A percentile compares a stretch with the other conserved stretches of the same genome.
Conservation (phyloP, 2,113 vertebrate species). For the Pelvicachromis taeniatus region DNA sequence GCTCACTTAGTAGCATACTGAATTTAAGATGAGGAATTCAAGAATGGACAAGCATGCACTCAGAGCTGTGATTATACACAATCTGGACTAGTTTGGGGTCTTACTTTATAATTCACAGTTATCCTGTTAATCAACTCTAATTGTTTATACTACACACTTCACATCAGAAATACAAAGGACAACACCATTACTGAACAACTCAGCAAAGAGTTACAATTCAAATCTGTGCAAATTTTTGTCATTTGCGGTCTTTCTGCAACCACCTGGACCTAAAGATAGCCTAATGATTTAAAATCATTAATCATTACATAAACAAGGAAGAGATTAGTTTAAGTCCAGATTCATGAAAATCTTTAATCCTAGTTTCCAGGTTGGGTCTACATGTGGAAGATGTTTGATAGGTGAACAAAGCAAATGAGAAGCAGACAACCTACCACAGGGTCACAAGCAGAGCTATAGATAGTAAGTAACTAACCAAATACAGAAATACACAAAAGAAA, state of each 20-base stretch:
- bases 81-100: background rate
- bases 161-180: background rate
- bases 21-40: background rate
- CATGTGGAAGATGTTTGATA: background rate
- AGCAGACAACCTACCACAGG: background rate
- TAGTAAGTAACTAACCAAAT: background rate
- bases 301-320: background rate
- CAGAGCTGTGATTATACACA: background rate
- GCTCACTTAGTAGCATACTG: background rate
- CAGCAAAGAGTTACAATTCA: background rate
- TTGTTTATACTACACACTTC: background rate
- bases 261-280: background rate
- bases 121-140: background rate
- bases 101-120: background rate
- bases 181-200: background rate
- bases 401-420: background rate
- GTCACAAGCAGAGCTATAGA: background rate
- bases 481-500: background rate
- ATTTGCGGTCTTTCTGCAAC: background rate
- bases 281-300: background rate
- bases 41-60: background rate
- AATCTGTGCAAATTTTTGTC: background rate
- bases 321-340: background rate
- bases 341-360: background rate
- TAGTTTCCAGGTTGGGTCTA: background rate